These are phyloP conservation scores for Polydrusus pterygomalis DNA, from an alignment of 2,888 invertebrate species.

Conservation along the genomic window DNA sequence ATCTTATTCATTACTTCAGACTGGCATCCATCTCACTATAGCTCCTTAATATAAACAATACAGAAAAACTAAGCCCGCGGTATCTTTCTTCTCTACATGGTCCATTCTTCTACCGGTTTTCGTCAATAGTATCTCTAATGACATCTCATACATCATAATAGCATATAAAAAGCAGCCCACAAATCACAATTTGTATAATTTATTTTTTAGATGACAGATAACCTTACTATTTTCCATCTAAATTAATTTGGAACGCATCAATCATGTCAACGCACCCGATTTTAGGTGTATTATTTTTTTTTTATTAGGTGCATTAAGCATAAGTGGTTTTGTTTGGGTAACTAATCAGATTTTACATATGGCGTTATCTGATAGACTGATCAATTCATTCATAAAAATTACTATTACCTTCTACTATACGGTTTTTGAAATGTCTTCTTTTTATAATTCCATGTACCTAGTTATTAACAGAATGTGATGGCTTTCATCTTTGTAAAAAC, in stretches of 20 bases:
- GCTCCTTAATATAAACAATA: slow-evolving; percentile 34
- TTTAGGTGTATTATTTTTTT: slow-evolving; percentile 37
- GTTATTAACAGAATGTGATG: no score
- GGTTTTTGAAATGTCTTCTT: neutral
- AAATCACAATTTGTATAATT: slow-evolving; percentile 54
- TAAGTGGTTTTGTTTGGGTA: slow-evolving; percentile 37
- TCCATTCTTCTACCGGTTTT: slow-evolving; percentile 47
- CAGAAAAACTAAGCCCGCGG: slow-evolving; percentile 36
- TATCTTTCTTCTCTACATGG: slow-evolving; percentile 24
- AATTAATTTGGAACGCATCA: slow-evolving; percentile 55
- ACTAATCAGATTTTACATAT: slow-evolving; percentile 11
- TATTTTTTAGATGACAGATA: slow-evolving; percentile 56
- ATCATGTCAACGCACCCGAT: slow-evolving; percentile 54
- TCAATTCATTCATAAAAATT: slow-evolving; percentile 13
- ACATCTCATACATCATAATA: slow-evolving; percentile 57
- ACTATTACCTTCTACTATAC: slow-evolving; percentile 1
- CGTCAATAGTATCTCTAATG: slow-evolving; percentile 52
- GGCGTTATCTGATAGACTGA: slow-evolving; percentile 6
- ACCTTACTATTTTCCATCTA: slow-evolving; percentile 54
- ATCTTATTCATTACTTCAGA: slow-evolving; percentile 34
- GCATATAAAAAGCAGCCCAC: slow-evolving; percentile 49
- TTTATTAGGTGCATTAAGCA: slow-evolving; percentile 47
- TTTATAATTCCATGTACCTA: no score
- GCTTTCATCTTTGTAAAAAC: no score
- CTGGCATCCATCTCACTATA: slow-evolving; percentile 16